Evolutionary conservation across 2,888 invertebrate genomes (phyloP).

Genomic region (Metallyticus violacea): DNA sequence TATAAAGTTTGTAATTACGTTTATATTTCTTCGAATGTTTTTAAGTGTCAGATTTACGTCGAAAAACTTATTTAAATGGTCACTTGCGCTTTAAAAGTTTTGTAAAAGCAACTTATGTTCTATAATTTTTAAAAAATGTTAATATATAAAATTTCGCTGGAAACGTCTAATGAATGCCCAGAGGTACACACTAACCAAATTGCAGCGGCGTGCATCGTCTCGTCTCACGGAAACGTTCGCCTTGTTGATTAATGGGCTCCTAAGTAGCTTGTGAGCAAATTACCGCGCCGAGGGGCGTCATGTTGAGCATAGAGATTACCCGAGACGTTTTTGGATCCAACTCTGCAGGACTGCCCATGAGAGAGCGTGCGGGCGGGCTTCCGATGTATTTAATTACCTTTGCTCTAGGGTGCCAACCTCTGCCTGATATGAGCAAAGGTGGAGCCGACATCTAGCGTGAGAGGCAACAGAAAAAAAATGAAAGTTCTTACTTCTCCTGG

Average conservation of each 20-base stretch:
- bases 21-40: too few species aligned
- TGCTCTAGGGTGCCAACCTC: background rate
- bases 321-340: background rate
- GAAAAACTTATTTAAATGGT: too few species aligned
- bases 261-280: background rate
- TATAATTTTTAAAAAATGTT: too few species aligned
- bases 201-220: background rate
- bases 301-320: background rate
- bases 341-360: background rate
- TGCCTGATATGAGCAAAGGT: background rate
- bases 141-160: too few species aligned
- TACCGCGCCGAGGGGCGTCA: background rate
- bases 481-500: too few species aligned
- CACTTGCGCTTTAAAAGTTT: too few species aligned
- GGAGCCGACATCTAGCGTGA: background rate
- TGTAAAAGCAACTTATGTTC: too few species aligned
- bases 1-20: too few species aligned
- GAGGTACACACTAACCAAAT: background rate
- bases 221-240: background rate
- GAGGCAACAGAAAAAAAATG: background rate
- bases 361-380: background rate
- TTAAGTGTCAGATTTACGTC: too few species aligned
- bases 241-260: background rate
- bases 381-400: background rate
- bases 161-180: background rate